Base-by-base conservation (phyloP, 2,888 invertebrate species). In the Cinara cedri region DNA sequence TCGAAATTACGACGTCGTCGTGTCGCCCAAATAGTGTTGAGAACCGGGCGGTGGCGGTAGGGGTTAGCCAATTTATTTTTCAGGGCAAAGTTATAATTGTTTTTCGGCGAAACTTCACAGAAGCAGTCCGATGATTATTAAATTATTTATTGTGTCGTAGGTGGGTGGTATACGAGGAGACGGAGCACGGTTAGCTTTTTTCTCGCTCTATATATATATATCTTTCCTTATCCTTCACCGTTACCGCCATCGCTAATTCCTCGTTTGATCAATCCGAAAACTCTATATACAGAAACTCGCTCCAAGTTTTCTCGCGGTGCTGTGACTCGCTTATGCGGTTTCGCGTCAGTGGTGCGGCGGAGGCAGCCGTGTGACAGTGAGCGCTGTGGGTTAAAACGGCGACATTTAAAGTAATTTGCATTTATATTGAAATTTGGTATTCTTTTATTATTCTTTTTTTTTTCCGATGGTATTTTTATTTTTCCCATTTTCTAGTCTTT, bases 361-460 rank as follows among this genome's bases (percentile, higher is more conserved):
- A 34, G 26, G 42, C 42, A 21, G 44, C 42, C 63, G 13, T 75
- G 54, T 75, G 65, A 74, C 74, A 63, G 74, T 63, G 51, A 65
- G 54, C 54, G 54, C 44, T 44, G 65, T 46, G 70, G 49, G 49
- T 78, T 49, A 62, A 78, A 78, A 62, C 70, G 49, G 70, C 70
- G 62, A 78, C 78, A 70, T 78, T 78, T 70, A 60, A 62, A 70
- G 60, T 78, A 78, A 78, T 78, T 78, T 78, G 78, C 78, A 78
- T 78, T 70, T 78, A 78, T 78, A 78, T 78, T 78, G 70, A 78
- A 78, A 78, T 78, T 78, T 42, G 51, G 70, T 60, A 34, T 34
- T 34, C 34, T 34, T 6, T 34, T 34, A 34, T 34, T 34, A 34
- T 34, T 34, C 3, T n/a, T n/a, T n/a, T n/a, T n/a, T n/a, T n/a